These are phyloP conservation scores for Gymnoscopelus microlampas DNA, from an alignment of 2,797 vertebrate species.

Conservation along the genomic window DNA sequence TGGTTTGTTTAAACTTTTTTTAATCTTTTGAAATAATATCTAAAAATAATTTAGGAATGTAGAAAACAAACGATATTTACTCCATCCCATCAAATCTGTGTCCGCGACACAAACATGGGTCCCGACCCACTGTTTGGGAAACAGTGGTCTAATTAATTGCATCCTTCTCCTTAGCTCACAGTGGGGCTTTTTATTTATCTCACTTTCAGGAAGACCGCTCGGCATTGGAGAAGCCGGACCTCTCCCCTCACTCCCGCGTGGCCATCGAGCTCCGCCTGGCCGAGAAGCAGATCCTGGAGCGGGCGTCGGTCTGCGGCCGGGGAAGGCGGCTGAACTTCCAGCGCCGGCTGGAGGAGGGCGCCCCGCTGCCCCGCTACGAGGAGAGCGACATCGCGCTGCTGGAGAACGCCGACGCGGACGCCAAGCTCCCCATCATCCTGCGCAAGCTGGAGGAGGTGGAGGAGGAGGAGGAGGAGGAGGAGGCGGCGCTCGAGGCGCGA, in stretches of 20 bases:
- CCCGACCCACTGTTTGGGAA: too few relatives aligned
- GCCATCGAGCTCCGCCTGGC: conserved; percentile 91
- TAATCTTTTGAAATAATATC: too few relatives aligned
- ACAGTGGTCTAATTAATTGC: too few relatives aligned
- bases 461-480: conserved; percentile 63
- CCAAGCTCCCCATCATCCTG: conserved; percentile 90
- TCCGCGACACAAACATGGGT: too few relatives aligned
- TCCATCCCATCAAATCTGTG: too few relatives aligned
- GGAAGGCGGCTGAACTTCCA: conserved; percentile 84
- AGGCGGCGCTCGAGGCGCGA: conserved; percentile 37
- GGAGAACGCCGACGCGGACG: conserved; percentile 85
- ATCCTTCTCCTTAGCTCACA: too few relatives aligned
- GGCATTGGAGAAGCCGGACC: conserved; percentile 84
- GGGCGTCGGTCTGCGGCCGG: conserved; percentile 83
- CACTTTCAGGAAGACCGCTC: conserved; percentile 85
- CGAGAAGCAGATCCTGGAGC: conserved; percentile 95
- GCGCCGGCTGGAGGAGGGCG: conserved; percentile 84
- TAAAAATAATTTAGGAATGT: too few relatives aligned
- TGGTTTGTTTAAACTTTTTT: too few relatives aligned
- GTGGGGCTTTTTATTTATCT: too few relatives aligned
- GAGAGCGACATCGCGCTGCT: conserved; percentile 89
- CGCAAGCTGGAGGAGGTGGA: conserved; percentile 86
- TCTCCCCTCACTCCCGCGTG: conserved; percentile 85
- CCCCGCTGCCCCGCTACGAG: conserved; percentile 86
- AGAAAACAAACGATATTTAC: too few relatives aligned